Evolutionary conservation across 2,797 vertebrate species (phyloP).

Genomic region (Sebastes umbrosus): DNA sequence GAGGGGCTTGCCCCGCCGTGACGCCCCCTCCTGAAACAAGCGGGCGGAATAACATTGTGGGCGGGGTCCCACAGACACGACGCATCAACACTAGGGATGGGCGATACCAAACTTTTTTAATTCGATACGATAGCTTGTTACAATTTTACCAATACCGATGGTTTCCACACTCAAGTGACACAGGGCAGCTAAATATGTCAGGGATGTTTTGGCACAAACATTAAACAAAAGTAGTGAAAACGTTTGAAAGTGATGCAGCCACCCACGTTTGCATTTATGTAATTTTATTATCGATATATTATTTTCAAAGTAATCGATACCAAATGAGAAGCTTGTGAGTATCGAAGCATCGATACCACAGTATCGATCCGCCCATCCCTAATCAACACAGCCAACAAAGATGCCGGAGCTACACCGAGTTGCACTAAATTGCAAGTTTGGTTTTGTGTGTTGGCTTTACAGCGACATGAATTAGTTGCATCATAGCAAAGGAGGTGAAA

Average conservation of each 20-base stretch:
- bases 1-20: slow-evolving; percentile 79
- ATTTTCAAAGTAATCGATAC: neutral
- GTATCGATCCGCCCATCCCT: neutral
- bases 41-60: slow-evolving; percentile 79
- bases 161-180: neutral
- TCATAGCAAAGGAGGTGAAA: neutral
- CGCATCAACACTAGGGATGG: slow-evolving; percentile 41
- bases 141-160: neutral
- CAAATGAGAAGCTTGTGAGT: neutral
- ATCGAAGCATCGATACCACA: neutral
- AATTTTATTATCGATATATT: neutral
- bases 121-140: neutral
- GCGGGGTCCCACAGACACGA: slow-evolving; percentile 73
- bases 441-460: neutral
- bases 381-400: slow-evolving; percentile 42
- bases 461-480: neutral
- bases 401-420: slow-evolving; percentile 18
- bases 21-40: slow-evolving; percentile 77
- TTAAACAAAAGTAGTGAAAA: neutral
- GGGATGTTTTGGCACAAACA: neutral
- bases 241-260: neutral
- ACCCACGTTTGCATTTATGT: neutral
- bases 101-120: neutral
- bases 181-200: neutral
- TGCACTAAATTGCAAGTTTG: slow-evolving; percentile 14